phyloP scores from a whole-genome alignment of 1,140 invertebrate species.

The Elymnias hypermnestra region DNA sequence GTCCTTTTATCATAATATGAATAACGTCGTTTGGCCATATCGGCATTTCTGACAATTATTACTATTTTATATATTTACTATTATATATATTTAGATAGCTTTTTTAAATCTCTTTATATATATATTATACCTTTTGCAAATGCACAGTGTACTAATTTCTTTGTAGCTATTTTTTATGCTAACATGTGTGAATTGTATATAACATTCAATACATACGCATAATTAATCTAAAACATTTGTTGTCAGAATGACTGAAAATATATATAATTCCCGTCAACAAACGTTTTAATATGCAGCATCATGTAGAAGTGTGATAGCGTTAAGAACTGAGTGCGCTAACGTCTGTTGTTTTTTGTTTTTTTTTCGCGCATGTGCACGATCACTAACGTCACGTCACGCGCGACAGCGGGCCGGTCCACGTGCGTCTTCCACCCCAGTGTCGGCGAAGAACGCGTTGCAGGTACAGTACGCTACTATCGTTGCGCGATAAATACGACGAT shows the following conservation, averaged over 20 bases:
- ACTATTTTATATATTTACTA: no score
- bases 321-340: slow-evolving; percentile 53
- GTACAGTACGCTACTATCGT: slow-evolving; percentile 70
- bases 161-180: slow-evolving; percentile 1
- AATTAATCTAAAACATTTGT: background rate
- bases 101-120: no score
- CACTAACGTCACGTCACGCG: slow-evolving; percentile 57
- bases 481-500: slow-evolving; percentile 44
- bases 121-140: no score
- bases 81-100: no score
- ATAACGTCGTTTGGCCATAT: no score
- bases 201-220: slow-evolving; percentile 1
- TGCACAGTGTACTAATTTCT: slow-evolving; percentile 23
- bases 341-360: slow-evolving; percentile 64
- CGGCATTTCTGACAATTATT: no score
- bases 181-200: slow-evolving; percentile 16
- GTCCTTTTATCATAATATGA: no score
- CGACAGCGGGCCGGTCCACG: slow-evolving; percentile 66
- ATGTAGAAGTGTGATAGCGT: background rate
- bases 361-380: slow-evolving; percentile 62
- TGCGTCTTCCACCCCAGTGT: slow-evolving; percentile 71
- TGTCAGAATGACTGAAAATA: background rate
- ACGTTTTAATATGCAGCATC: background rate
- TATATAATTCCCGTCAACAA: background rate
- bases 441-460: slow-evolving; percentile 74